These are phyloP conservation scores for Agapostemon virescens DNA, from an alignment of 2,888 invertebrate genomes.

Conservation along the genomic window DNA sequence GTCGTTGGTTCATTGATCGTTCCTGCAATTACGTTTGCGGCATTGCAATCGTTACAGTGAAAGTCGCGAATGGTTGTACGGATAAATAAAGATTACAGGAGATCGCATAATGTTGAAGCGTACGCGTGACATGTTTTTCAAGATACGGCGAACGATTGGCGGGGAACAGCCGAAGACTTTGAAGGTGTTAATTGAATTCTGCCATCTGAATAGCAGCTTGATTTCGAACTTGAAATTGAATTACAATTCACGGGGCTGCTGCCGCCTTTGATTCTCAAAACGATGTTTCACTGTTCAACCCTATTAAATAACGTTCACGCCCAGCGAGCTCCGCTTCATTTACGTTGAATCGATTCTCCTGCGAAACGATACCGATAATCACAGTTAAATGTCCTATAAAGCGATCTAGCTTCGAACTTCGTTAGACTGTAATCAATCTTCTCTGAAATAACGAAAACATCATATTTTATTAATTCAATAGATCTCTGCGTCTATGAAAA, in stretches of 20 bases:
- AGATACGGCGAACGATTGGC: conserved; percentile 2
- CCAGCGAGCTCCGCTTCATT: conserved; percentile 10
- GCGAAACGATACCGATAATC: not conserved
- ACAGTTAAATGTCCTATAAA: not conserved
- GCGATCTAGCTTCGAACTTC: not conserved
- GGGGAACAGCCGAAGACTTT: conserved; percentile 25
- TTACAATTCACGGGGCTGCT: conserved; percentile 42
- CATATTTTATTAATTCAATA: not conserved
- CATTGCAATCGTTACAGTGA: conserved; percentile 39
- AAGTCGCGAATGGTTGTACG: conserved; percentile 19
- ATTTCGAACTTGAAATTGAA: conserved; percentile 59
- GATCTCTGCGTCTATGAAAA: too few species aligned
- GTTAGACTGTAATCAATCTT: not conserved
- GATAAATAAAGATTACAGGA: conserved; percentile 24
- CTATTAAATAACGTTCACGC: conserved; percentile 22
- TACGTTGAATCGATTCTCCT: conserved; percentile 7
- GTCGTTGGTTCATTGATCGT: conserved; percentile 22
- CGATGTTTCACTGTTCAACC: conserved; percentile 29
- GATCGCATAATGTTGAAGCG: not conserved
- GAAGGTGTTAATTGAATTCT: conserved; percentile 54
- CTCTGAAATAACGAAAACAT: not conserved
- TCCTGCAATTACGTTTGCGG: conserved; percentile 22
- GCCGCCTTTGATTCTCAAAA: conserved; percentile 48
- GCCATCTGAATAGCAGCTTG: conserved; percentile 58
- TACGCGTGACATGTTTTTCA: conserved; percentile 10